Base-by-base conservation (phyloP, 1,140 invertebrate species). In the Wiebesia pumilae region DNA sequence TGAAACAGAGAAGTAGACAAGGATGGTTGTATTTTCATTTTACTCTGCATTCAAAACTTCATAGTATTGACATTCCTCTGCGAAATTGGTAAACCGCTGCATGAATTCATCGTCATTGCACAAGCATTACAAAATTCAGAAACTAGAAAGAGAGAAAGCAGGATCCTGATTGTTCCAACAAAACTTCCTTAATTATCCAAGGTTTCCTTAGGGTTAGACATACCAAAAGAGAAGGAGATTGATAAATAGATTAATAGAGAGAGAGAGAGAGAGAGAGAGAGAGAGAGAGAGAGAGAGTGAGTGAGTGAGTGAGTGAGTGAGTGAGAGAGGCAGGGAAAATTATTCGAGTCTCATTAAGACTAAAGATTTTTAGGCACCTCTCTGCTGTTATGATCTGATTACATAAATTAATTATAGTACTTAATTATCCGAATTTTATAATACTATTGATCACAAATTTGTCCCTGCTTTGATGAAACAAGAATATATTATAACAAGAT, bases 181-280 rank as follows among this genome's bases (percentile, higher is more conserved):
- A 93, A 93, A 93, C 92, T 93, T 93, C 91, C 90, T 93, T 93
- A 93, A 93, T 93, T 93, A 93, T 92, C 90, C 89, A 62, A 58
- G 75, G 51, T 43, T 43, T 38, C n/a, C 27, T 81, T 30, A 24
- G 43, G 47, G 33, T 12, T 35, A 40, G 65, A 75, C 75, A 73
- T 12, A 73, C 38, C 14, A 14, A 30, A 27, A 40, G 71, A 43
- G 24, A 43, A 27, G 43, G 38, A 75, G 38, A 43, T 27, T 1
- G 24, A 43, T 3, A 75, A 4, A 75, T 4, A 75, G 38, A 43
- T 16, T 9, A 12, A 24, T 3, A 12, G 58, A 33, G 83, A 69
- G 78, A 87, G 75, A 7, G 14, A 7, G 43, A 47, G 43, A 14
- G 14, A 47, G 14, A 47, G 43, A 47, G 43, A 47, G 35, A 16